phyloP scores from a whole-genome alignment of 1,140 invertebrate genomes.

The Ganaspis sp. region DNA sequence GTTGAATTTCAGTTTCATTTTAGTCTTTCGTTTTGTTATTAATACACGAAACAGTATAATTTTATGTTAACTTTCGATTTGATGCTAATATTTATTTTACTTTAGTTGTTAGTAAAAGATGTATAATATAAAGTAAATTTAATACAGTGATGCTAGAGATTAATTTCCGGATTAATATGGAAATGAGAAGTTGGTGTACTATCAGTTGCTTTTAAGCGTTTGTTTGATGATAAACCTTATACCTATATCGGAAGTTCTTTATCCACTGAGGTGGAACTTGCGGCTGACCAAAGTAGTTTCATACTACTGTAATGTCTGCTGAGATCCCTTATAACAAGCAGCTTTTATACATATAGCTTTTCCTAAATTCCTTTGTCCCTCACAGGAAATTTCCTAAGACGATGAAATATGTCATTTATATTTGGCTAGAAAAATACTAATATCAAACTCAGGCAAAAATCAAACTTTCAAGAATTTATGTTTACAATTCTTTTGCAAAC shows the following conservation, averaged over 20 bases:
- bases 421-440: too few species aligned
- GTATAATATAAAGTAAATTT: too few species aligned
- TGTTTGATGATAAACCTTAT: conserved; percentile 16
- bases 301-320: conserved; percentile 40
- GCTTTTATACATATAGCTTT: neutral
- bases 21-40: too few species aligned
- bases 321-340: conserved; percentile 37
- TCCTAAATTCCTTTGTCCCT: neutral
- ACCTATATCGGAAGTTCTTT: conserved; percentile 23
- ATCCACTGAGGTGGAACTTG: conserved; percentile 32
- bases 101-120: neutral
- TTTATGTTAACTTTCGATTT: too few species aligned
- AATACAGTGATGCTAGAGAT: neutral
- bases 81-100: neutral
- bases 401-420: too few species aligned
- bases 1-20: too few species aligned
- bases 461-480: too few species aligned
- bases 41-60: too few species aligned
- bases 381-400: too few species aligned
- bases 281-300: conserved; percentile 43
- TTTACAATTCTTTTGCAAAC: too few species aligned
- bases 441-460: too few species aligned
- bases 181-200: neutral
- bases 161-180: conserved; percentile 4
- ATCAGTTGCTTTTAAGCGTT: neutral